Percentiles rank a stretch among this genome's conserved stretches.
Evolutionary conservation across 2,888 invertebrate species (phyloP).

Genomic region (Dicycla oo): DNA sequence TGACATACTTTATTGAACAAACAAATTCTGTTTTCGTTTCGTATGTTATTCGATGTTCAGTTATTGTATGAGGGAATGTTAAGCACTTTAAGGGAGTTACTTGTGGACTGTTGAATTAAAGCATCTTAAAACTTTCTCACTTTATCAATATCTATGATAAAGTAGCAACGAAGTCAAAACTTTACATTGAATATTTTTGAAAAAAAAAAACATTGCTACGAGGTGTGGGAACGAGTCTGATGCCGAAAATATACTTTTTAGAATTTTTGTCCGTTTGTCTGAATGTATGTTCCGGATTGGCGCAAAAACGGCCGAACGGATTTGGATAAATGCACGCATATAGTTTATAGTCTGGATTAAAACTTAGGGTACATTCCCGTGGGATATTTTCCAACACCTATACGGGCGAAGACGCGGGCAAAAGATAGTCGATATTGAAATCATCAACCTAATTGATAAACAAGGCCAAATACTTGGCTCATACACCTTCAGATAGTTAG

Average conservation of each 20-base stretch:
- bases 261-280: no score
- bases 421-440: neutral
- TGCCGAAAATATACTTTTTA: no score
- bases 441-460: neutral
- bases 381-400: neutral
- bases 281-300: neutral
- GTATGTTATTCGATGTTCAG: slow-evolving; percentile 41
- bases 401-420: neutral
- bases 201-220: neutral
- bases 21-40: slow-evolving; percentile 60
- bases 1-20: slow-evolving; percentile 65
- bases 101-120: neutral
- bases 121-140: neutral
- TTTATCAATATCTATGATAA: neutral
- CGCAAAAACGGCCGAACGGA: neutral
- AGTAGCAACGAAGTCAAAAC: neutral
- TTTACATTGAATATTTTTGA: neutral
- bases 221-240: neutral
- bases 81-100: neutral
- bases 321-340: neutral
- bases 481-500: neutral
- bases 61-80: slow-evolving; percentile 28
- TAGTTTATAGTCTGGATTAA: neutral
- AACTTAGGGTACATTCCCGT: neutral
- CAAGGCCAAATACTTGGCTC: neutral